Base-by-base conservation (phyloP, 2,888 invertebrate species). In the Drosophila robusta region DNA sequence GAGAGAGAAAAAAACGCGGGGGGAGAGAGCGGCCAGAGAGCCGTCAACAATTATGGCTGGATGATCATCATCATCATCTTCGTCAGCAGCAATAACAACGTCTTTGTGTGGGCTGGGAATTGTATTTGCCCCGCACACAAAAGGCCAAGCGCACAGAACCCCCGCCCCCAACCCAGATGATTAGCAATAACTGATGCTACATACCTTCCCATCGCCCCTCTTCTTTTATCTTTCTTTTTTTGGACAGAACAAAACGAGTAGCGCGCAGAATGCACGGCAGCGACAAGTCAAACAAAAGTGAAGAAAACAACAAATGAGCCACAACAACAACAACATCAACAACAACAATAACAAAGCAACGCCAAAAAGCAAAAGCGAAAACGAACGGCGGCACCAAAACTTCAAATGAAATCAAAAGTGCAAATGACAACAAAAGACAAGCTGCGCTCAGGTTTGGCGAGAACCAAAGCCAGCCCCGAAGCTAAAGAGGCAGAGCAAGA, bases 321-420 rank as follows among this genome's bases (percentile, higher is more conserved):
- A 41, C 54, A 54, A 18, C 46, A 32, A 44, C 41, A 51, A 3
- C 41, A 22, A 45, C 45, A 29, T 55, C 18, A 46, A n/a, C 29
- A 14, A 32, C 34, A 51, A 65, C 52, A 51, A 68, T 32, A 36
- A 46, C 58, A 62, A 61, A 65, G 9, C 24, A 29, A 50, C 42
- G 46, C 6, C 16, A 16, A 74, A 75, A 78, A 69, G 49, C 62
- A 60, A 62, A 54, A 61, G 58, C 58, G 65, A 76, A 79, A 72
- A 51, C 72, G 56, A 69, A 68, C 29, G 9, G 29, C 29, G 29
- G 29, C 8, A 29, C 34, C 4, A 34, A 34, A 76, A 87, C 89
- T 88, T 82, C 83, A 89, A 85, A 89, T 87, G 84, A 85, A 85
- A 85, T 85, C 87, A 85, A 85, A 85, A 85, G 84, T 85, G 84